Evolutionary conservation across 30 jellyfish, hydroid and myxozoan genomes (phyloP).

Genomic region (Sanderia malayensis): DNA sequence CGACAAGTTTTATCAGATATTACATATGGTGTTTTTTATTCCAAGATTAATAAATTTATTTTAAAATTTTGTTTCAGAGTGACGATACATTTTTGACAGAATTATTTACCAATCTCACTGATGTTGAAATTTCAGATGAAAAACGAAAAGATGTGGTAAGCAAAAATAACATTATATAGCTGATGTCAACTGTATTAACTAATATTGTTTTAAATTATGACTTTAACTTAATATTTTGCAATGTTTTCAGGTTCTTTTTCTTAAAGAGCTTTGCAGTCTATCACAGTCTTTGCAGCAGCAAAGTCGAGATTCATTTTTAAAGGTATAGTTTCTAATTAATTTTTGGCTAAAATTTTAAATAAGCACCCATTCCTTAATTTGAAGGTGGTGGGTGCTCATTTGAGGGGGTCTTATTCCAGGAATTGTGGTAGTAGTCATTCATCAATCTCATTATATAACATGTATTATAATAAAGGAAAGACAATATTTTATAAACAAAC

Average conservation of each 20-base stretch:
- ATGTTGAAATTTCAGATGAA: slow-evolving; percentile 83
- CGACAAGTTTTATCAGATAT: slow-evolving; percentile 13
- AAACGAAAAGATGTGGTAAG: slow-evolving; percentile 83
- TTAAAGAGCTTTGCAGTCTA: slow-evolving; percentile 76
- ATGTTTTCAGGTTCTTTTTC: slow-evolving; percentile 62
- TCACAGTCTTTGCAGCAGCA: slow-evolving; percentile 89
- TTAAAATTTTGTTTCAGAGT: slow-evolving; percentile 36
- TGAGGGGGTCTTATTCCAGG: not conserved
- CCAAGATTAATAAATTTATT: not conserved
- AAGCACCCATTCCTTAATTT: no score
- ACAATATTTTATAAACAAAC: no score
- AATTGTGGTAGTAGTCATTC: no score
- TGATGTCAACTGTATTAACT: no score
- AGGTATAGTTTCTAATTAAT: no score
- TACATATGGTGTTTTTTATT: not conserved
- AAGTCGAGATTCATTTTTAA: slow-evolving; percentile 71
- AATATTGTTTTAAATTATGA: no score
- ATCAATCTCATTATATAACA: no score
- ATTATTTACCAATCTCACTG: slow-evolving; percentile 73
- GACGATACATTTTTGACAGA: slow-evolving; percentile 81
- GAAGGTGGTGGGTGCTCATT: not conserved
- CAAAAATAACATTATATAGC: no score
- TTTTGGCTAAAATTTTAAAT: no score
- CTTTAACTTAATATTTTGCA: no score
- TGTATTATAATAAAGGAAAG: no score